These are phyloP conservation scores for Catharus minimus DNA, from an alignment of 2,113 vertebrate genomes.

Conservation along the genomic window DNA sequence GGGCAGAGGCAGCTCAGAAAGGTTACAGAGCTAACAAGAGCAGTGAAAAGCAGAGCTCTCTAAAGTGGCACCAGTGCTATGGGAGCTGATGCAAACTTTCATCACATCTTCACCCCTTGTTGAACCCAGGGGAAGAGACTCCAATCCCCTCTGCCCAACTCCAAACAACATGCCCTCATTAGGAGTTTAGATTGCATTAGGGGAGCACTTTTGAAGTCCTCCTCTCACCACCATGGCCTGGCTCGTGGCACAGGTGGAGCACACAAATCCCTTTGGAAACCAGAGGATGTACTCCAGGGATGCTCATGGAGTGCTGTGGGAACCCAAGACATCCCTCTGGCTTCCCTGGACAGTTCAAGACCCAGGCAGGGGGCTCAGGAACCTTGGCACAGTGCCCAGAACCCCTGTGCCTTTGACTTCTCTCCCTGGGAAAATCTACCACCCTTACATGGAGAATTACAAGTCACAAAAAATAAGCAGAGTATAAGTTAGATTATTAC, in stretches of 20 bases:
- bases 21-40: constrained; percentile 32
- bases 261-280: background rate
- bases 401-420: no score
- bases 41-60: constrained; percentile 7
- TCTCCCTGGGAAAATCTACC: no score
- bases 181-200: background rate
- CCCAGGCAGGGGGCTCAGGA: no score
- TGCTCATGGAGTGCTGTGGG: no score
- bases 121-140: background rate
- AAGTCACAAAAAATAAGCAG: no score
- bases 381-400: no score
- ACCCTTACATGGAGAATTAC: no score
- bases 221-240: background rate
- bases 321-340: no score
- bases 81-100: background rate
- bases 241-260: background rate
- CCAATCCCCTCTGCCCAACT: background rate
- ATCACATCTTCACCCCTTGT: background rate
- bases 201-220: background rate
- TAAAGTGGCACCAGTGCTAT: background rate
- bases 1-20: constrained; percentile 39
- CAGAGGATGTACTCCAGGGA: background rate
- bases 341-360: no score
- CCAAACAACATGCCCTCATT: background rate
- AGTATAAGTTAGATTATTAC: no score